phyloP scores from a whole-genome alignment of 2,797 vertebrate genomes.

The Eospalax fontanierii region DNA sequence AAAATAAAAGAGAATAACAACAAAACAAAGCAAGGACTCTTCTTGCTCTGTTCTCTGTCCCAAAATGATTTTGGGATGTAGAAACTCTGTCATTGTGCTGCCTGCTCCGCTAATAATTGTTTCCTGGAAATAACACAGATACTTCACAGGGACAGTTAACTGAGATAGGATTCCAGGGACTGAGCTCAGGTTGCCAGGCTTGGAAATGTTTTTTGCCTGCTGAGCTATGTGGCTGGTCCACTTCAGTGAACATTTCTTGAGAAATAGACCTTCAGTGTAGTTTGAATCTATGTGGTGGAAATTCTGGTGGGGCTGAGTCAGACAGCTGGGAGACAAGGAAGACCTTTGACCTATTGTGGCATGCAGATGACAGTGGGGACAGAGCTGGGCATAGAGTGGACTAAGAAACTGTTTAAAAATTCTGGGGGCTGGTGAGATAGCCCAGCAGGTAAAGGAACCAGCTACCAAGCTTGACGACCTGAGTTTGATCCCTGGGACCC shows the following conservation, averaged over 20 bases:
- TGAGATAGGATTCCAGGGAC: no score
- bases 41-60: background rate
- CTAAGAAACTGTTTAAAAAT: background rate
- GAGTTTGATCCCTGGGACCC: no score
- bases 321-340: background rate
- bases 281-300: background rate
- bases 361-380: background rate
- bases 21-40: background rate
- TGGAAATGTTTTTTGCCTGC: background rate
- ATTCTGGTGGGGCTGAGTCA: background rate
- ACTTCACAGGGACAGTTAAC: background rate
- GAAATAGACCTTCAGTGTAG: background rate
- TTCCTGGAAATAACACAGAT: background rate
- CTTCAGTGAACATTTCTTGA: background rate
- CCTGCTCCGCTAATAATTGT: background rate
- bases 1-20: background rate
- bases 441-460: no score
- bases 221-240: background rate
- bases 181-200: no score
- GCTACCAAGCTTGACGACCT: no score
- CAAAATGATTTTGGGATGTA: background rate
- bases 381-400: background rate
- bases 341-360: no score
- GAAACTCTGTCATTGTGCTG: background rate
- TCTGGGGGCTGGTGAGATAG: background rate